phyloP scores from a whole-genome alignment of 1,140 invertebrate species.

The Meloidogyne chitwoodi region DNA sequence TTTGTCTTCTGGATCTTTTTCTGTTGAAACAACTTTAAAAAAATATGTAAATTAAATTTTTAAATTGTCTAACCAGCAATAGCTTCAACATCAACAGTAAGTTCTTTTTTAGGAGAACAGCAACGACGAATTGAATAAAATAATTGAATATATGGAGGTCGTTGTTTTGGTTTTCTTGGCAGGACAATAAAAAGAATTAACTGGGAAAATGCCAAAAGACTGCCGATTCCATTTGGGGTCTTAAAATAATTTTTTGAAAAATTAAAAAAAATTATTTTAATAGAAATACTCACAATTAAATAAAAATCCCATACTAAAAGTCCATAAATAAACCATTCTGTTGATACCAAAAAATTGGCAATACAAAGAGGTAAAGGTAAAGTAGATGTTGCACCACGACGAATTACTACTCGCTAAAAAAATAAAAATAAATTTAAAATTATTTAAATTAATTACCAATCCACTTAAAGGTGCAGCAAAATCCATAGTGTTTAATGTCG shows the following conservation, averaged over 20 bases:
- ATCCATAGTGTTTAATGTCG: conserved; percentile 57
- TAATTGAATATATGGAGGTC: conserved; percentile 45
- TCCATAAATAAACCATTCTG: conserved; percentile 59
- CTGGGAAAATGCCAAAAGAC: conserved; percentile 51
- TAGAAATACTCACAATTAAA: conserved; percentile 51
- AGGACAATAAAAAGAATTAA: conserved; percentile 54
- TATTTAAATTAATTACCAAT: conserved; percentile 28
- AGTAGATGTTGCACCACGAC: conserved; percentile 57
- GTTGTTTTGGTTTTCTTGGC: conserved; percentile 54
- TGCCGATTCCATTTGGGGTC: conserved; percentile 56
- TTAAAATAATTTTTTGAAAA: conserved; percentile 28
- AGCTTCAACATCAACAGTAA: conserved; percentile 30
- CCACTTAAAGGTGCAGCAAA: conserved; percentile 57
- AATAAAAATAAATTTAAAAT: not conserved
- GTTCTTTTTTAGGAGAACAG: conserved; percentile 1
- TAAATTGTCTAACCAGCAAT: conserved; percentile 23
- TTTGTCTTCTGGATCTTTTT: conserved; percentile 38
- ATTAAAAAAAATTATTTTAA: not conserved
- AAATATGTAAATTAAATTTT: not conserved
- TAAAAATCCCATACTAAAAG: conserved; percentile 54
- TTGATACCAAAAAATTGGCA: conserved; percentile 58
- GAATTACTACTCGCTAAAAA: conserved; percentile 50
- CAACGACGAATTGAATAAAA: conserved; percentile 34
- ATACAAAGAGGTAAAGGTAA: conserved; percentile 59
- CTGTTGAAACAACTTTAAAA: conserved; percentile 36